Percentiles rank a stretch among this genome's conserved stretches.
phyloP scores from a whole-genome alignment of 2,113 vertebrate species.

The Lonchura striata region DNA sequence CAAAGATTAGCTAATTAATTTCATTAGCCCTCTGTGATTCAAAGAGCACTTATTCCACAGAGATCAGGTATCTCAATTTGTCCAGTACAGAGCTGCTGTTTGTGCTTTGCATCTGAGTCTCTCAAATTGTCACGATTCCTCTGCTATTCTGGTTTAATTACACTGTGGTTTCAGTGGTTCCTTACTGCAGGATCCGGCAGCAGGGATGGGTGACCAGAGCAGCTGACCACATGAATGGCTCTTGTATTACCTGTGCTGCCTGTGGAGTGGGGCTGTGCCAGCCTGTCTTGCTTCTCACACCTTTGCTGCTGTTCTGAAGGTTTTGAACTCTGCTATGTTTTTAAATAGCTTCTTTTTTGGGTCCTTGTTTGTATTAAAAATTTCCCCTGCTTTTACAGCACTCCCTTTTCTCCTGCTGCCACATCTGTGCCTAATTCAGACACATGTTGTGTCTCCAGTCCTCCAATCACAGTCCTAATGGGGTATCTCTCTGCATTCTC shows the following conservation, averaged over 20 bases:
- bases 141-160: neutral
- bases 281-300: neutral
- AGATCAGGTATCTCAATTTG: neutral
- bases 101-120: neutral
- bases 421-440: neutral
- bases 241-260: neutral
- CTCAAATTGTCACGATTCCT: neutral
- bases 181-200: neutral
- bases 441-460: neutral
- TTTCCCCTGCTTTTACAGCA: neutral
- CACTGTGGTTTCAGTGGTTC: neutral
- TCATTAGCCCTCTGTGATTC: neutral
- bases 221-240: neutral
- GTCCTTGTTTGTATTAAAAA: neutral
- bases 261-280: neutral
- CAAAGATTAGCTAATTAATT: neutral
- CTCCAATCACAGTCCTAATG: neutral
- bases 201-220: neutral
- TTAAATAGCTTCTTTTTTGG: neutral
- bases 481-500: neutral
- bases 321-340: neutral
- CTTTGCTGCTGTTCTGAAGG: neutral
- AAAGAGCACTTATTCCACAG: neutral
- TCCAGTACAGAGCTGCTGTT: neutral
- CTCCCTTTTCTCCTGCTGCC: neutral